A percentile compares a stretch with the other conserved stretches of the same genome.
Evolutionary conservation across 2,113 vertebrate genomes (phyloP).

Genomic region (Anoura caudifer): DNA sequence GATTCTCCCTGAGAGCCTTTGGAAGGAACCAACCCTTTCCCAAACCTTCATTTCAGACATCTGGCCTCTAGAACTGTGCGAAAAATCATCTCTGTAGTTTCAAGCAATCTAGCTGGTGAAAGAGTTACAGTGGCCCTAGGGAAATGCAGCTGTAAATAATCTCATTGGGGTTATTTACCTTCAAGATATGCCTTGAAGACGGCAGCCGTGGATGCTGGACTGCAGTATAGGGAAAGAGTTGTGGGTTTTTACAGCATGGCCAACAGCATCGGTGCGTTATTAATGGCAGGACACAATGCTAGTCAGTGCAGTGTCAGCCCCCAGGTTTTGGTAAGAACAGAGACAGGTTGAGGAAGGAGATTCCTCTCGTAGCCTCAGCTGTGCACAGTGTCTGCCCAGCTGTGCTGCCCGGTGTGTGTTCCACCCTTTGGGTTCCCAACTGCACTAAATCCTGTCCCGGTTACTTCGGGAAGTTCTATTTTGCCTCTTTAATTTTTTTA

Average conservation of each 20-base stretch:
- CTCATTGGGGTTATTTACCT: neutral
- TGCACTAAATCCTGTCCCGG: fast-evolving
- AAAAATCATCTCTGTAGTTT: neutral
- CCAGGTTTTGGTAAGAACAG: neutral
- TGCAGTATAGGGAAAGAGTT: neutral
- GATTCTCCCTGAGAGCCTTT: neutral
- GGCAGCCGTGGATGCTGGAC: neutral
- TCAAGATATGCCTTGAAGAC: neutral
- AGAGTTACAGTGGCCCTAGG: fast-evolving
- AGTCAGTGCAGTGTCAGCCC: neutral
- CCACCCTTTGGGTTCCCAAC: fast-evolving
- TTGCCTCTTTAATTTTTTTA: neutral
- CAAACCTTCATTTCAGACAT: too few relatives aligned
- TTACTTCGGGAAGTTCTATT: neutral
- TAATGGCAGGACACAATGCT: neutral
- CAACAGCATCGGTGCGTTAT: neutral
- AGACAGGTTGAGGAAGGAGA: neutral
- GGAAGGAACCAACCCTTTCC: fast-evolving
- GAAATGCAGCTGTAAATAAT: neutral
- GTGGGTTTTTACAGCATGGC: neutral
- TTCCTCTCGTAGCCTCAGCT: fast-evolving
- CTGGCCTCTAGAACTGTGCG: too few relatives aligned
- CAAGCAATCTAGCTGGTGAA: neutral
- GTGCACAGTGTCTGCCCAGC: fast-evolving
- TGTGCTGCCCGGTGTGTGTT: too few relatives aligned